phyloP scores from a whole-genome alignment of 2,797 vertebrate genomes.

The Moxostoma hubbsi region DNA sequence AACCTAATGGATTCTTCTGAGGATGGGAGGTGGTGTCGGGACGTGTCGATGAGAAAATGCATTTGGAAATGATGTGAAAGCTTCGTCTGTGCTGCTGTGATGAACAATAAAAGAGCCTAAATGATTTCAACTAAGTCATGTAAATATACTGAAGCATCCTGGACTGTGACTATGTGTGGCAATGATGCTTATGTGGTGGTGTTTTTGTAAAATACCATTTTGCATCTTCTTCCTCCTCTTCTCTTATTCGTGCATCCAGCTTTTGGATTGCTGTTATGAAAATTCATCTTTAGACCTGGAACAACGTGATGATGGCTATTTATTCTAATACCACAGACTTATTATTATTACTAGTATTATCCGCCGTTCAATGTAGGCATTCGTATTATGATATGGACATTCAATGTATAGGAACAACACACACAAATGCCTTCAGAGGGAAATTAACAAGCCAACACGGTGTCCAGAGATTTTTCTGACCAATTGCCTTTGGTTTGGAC shows the following conservation, averaged over 20 bases:
- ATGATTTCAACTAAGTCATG: conserved; percentile 50
- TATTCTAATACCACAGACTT: conserved; percentile 16
- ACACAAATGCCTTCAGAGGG: conserved; percentile 74
- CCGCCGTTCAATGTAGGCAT: background rate
- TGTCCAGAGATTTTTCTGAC: conserved; percentile 33
- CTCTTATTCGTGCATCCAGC: conserved; percentile 65
- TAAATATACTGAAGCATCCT: conserved; percentile 60
- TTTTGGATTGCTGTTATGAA: conserved; percentile 72
- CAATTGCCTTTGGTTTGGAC: conserved; percentile 38
- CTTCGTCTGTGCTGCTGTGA: conserved; percentile 65
- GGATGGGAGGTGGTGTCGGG: conserved; percentile 66
- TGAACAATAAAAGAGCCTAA: conserved; percentile 62
- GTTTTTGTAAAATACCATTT: conserved; percentile 63
- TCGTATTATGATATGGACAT: conserved; percentile 7
- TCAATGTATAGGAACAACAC: conserved; percentile 72
- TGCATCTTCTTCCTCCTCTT: conserved; percentile 62
- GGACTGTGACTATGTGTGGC: conserved; percentile 71
- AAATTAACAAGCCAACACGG: conserved; percentile 34
- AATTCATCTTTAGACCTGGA: conserved; percentile 62
- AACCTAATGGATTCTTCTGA: conserved; percentile 65
- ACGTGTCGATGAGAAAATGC: conserved; percentile 61
- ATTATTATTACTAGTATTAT: conserved; percentile 10
- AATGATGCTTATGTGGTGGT: conserved; percentile 63
- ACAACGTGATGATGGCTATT: conserved; percentile 56
- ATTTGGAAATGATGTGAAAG: conserved; percentile 66